Percentiles rank a stretch among this genome's conserved stretches.
phyloP scores from a whole-genome alignment of 2,113 vertebrate species.

The Microcebus jonahi region DNA sequence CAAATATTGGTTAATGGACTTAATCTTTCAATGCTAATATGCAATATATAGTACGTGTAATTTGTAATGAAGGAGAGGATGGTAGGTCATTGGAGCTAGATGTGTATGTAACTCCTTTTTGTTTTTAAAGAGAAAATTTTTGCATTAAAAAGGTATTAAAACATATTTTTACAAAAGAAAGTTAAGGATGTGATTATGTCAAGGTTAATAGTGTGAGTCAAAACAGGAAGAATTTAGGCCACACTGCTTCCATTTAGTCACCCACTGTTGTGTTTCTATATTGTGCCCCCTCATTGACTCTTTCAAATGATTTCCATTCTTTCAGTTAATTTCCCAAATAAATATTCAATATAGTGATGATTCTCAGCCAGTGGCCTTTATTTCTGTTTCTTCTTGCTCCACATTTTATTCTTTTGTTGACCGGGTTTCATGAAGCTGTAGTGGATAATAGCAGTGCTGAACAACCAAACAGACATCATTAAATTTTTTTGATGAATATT shows the following conservation, averaged over 20 bases:
- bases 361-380: neutral
- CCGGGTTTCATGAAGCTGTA: too few relatives aligned
- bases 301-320: neutral
- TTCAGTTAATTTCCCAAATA: constrained; percentile 20
- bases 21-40: neutral
- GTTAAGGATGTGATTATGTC: neutral
- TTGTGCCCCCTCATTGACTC: neutral
- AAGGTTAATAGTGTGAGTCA: neutral
- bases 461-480: neutral
- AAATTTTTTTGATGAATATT: too few relatives aligned
- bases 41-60: neutral
- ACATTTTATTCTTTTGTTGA: neutral
- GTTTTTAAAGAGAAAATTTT: neutral
- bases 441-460: too few relatives aligned
- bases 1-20: neutral
- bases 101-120: rapidly evolving
- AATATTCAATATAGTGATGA: neutral
- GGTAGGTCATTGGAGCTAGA: neutral
- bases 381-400: neutral
- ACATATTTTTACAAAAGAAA: neutral
- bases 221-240: neutral
- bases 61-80: neutral
- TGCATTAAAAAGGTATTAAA: neutral
- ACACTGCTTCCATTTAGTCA: neutral
- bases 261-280: neutral